Evolutionary conservation across 2,797 vertebrate genomes (phyloP), one percentile per base, ranked within the genome.

Genomic region (Anolis apletophallus): DNA sequence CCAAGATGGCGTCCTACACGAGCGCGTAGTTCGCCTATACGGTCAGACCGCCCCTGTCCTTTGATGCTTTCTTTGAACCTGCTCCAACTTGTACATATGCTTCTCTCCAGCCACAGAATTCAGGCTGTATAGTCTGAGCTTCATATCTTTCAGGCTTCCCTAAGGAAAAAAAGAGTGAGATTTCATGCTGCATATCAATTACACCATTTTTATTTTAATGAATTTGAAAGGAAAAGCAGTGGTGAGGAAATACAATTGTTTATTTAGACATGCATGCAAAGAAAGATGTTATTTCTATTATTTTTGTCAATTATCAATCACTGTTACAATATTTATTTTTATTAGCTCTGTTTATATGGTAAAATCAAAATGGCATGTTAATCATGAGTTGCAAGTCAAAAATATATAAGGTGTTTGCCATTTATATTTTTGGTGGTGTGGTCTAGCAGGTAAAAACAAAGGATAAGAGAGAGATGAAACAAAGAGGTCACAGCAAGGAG

Each of bases 261-360:
- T 3, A 68, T 46, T 57, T 88, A n/a, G 0, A 0, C 82, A 88
- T 85, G 87, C 82, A 88, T 82, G 85, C 77, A 85, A 88, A 88
- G n/a, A 84, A 90, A 79, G n/a, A 3, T 81, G 8, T 40, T 79
- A 12, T 13, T 23, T 6, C 2, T 64, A 40, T 46, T 61, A 13
- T 79, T 40, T 29, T 6, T 16, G 34, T 59, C 13, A 26, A 79
- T 36, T 5, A 36, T 23, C 54, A 36, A 54, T 23, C 10, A 6
- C 12, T 36, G 34, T 79, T 40, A 1, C 19, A 68, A 19, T n/a
- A 10, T 32, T 5, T 46, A 6, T 46, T 46, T 46, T 46, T 21
- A 36, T 3, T 50, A 21, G 10, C 29, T 54, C 69, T 21, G 16
- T 32, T 81, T 29, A 14, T 1, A 16, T 40, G 3, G 12, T 40